Evolutionary conservation across 2,888 invertebrate species (phyloP).

Genomic region (Lasioglossum pauxillum): DNA sequence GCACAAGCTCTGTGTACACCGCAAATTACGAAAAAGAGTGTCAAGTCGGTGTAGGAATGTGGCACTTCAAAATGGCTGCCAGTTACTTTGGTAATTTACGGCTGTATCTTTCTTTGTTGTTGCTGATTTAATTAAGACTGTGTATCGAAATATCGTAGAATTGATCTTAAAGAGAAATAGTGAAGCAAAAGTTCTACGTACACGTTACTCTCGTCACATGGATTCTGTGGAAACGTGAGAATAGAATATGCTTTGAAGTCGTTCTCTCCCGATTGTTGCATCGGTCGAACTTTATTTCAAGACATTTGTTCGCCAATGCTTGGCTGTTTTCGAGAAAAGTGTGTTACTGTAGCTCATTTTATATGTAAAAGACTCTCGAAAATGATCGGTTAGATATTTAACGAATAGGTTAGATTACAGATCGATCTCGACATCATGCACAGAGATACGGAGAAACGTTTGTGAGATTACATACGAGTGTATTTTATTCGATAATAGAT

Average conservation of each 20-base stretch:
- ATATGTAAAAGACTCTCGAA: constrained; percentile 26
- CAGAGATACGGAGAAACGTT: constrained; percentile 46
- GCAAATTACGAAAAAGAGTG: constrained; percentile 82
- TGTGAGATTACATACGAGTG: constrained; percentile 39
- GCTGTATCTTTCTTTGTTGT: constrained; percentile 84
- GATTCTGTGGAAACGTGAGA: constrained; percentile 71
- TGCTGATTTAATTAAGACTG: constrained; percentile 66
- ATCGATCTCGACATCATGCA: constrained; percentile 50
- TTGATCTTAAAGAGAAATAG: constrained; percentile 69
- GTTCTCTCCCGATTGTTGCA: constrained; percentile 72
- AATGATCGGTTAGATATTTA: constrained; percentile 42
- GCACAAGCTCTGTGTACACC: constrained; percentile 50
- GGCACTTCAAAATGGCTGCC: constrained; percentile 92
- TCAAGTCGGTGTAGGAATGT: constrained; percentile 86
- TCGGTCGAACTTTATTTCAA: constrained; percentile 70
- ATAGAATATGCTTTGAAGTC: constrained; percentile 80
- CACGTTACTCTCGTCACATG: constrained; percentile 62
- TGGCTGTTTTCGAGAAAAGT: constrained; percentile 45
- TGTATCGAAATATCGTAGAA: constrained; percentile 65
- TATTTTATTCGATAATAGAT: constrained; percentile 24
- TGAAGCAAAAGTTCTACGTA: constrained; percentile 69
- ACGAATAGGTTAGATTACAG: constrained; percentile 64
- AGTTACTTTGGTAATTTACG: constrained; percentile 85
- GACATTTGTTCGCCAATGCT: constrained; percentile 49
- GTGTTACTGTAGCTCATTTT: constrained; percentile 39